Percentiles rank a stretch among this genome's conserved stretches.
These are phyloP conservation scores for Himantopus leucocephalus DNA, from an alignment of 2,113 vertebrate genomes.

Conservation along the genomic window DNA sequence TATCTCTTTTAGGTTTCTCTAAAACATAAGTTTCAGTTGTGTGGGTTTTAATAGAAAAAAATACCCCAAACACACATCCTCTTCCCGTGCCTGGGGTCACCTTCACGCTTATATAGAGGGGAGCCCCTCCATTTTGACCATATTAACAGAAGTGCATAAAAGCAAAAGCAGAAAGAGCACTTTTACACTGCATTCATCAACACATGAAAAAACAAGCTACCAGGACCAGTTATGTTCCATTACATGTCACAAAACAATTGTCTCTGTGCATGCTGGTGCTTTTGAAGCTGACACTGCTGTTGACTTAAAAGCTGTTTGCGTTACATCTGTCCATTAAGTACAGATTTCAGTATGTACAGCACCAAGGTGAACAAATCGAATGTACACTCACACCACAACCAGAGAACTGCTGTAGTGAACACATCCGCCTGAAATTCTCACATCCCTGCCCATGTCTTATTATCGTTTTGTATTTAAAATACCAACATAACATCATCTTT, in stretches of 20 bases:
- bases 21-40: background rate
- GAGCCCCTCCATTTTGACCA: background rate
- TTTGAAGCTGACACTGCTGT: background rate
- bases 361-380: background rate
- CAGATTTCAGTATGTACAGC: background rate
- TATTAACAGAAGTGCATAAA: background rate
- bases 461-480: background rate
- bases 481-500: background rate
- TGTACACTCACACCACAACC: background rate
- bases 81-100: background rate
- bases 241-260: background rate
- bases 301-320: background rate
- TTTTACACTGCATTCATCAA: background rate
- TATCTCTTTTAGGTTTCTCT: background rate
- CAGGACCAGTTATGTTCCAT: background rate
- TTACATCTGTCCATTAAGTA: background rate
- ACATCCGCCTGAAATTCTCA: background rate
- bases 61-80: background rate
- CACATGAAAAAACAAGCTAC: background rate
- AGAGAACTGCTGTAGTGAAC: background rate
- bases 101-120: background rate
- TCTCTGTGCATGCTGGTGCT: background rate
- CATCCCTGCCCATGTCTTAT: background rate
- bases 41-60: background rate
- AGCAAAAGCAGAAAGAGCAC: conserved; percentile 1